A percentile compares a stretch with the other conserved stretches of the same genome.
These are phyloP conservation scores for Pygocentrus nattereri DNA, from an alignment of 2,797 vertebrate species.

Conservation along the genomic window DNA sequence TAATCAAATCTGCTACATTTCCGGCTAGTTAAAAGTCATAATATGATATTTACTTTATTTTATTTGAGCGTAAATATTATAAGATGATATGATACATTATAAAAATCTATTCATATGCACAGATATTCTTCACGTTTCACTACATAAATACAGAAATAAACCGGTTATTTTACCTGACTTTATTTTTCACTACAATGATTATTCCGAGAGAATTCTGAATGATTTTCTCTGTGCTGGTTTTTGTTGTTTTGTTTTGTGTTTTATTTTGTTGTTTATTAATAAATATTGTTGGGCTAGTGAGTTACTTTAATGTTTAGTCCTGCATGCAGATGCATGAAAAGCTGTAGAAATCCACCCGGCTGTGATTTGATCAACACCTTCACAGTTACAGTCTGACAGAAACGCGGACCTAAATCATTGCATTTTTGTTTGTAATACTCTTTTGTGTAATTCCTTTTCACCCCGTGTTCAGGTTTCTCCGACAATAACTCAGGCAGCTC, in stretches of 20 bases:
- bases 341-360: too few species aligned
- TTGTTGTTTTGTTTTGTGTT: too few species aligned
- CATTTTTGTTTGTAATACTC: neutral
- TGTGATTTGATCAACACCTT: neutral
- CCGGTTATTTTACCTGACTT: neutral
- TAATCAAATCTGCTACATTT: neutral
- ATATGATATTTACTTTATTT: neutral
- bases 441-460: neutral
- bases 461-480: slow-evolving; percentile 81
- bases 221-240: neutral
- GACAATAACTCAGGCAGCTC: slow-evolving; percentile 89
- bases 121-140: too few species aligned
- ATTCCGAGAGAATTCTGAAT: neutral
- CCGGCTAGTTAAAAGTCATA: neutral
- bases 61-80: neutral
- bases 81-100: neutral
- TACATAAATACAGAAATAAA: neutral
- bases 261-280: too few species aligned
- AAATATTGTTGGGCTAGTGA: neutral
- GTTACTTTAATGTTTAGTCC: neutral
- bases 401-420: neutral
- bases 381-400: neutral
- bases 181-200: neutral
- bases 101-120: too few species aligned
- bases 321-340: neutral